Percentiles rank a stretch among this genome's conserved stretches.
Evolutionary conservation across 2,797 vertebrate species (phyloP).

Genomic region (Alca torda): DNA sequence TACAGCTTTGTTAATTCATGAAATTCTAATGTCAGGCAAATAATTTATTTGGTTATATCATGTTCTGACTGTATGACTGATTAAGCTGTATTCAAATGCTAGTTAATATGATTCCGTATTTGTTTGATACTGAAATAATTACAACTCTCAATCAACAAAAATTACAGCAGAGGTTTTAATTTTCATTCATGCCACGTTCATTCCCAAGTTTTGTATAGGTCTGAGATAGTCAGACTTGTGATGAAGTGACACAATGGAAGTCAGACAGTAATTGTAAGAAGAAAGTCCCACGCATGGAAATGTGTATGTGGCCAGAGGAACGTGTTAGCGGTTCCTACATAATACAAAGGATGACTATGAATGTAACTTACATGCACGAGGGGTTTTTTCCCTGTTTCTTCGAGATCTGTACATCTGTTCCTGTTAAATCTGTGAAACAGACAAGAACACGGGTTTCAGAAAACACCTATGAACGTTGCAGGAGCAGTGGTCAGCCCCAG

Average conservation of each 20-base stretch:
- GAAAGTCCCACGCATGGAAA: neutral
- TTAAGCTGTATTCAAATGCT: neutral
- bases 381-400: fast-evolving
- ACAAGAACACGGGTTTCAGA: neutral
- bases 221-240: neutral
- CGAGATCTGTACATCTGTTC: neutral
- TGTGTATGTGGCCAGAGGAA: neutral
- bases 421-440: neutral
- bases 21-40: neutral
- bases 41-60: neutral
- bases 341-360: too few relatives aligned
- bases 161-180: neutral
- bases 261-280: neutral
- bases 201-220: neutral
- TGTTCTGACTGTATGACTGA: neutral
- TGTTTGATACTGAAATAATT: conserved; percentile 19
- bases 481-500: neutral
- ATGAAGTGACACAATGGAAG: neutral
- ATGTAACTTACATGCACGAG: neutral
- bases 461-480: fast-evolving
- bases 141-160: neutral
- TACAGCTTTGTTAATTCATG: neutral
- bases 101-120: neutral
- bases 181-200: neutral
- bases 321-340: fast-evolving